Base-by-base conservation (phyloP, 2,888 invertebrate species). In the Tricholauxania praeusta region DNA sequence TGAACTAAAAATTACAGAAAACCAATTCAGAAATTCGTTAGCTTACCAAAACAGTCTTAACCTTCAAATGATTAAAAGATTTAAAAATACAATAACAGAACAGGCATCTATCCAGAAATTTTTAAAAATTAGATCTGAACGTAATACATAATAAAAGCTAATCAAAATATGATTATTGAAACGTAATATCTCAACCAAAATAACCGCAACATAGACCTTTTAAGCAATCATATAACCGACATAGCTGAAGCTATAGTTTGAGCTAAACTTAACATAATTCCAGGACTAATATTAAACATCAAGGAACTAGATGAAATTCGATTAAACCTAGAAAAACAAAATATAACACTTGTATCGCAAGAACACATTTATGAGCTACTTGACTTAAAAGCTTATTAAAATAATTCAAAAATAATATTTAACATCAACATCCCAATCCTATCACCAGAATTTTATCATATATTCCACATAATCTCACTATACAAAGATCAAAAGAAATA, bases 331-430 rank as follows among this genome's bases (percentile, higher is more conserved):
- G 51, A 66, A 19, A 70, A 76, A 14, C 64, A 67, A 72, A 22
- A 49, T 8, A 71, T 77, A 65, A 32, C 60, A 19, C 62, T 73
- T 12, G 62, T 65, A 70, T 77, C 77, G 8, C 17, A 73, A 55
- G 76, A 76, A 64, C 60, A 76, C 32, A 71, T 77, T 47, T 76
- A 77, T 51, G 76, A 76, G 70, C 12, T 78, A 57, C 62, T 77
- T 14, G 64, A 71, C 17, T 39, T 77, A 52, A 71, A 76, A 57
- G 73, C 77, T 19, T 71, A 74, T 32, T 75, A 71, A n/a, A 76
- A 74, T 51, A n/a, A 74, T 39, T 55, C 71, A 15, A 77, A 78
- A 28, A 77, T 77, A 53, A 71, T 77, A 63, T 76, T 77, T 65
- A 76, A 75, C 51, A 68, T 76, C n/a, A 55, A 73, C n/a, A 72